Base-by-base conservation (phyloP, 2,113 vertebrate species). In the Eulacestoma nigropectus region DNA sequence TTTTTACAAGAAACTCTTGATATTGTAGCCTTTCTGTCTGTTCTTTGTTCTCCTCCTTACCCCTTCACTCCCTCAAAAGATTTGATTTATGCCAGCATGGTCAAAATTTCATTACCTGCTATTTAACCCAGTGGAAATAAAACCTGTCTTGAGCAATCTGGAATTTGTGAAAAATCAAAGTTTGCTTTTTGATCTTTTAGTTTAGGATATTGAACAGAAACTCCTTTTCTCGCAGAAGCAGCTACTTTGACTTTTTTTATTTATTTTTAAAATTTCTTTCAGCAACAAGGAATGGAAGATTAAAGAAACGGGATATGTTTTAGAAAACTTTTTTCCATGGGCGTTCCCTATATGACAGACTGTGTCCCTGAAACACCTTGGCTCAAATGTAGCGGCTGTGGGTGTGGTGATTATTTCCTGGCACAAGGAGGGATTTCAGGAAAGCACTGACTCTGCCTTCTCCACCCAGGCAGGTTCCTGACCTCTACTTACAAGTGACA, bases 361-460 rank as follows among this genome's bases (percentile, higher is more conserved):
- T 81, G 49, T 96, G 89, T 96, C 96, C 95, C 95, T 95, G 95
- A 78, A 95, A 94, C 90, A 84, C 62, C 96, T 97, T 95, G 94
- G 96, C 97, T 96, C 90, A 68, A 42, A 65, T 91, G 90, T 93
- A 85, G 90, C 81, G 90, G 73, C 74, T 73, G 44, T 94, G 97
- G 96, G 91, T 94, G 95, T 70, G 87, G 96, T 90, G 94, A 95
- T 91, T 92, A 75, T 97, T 98, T 97, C 96, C 97, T 96, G 96
- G 96, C 95, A 93, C 86, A 94, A 96, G 88, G 79, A 94, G 39
- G 59, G 95, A 95, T 93, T 97, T 97, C 94, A 97, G 96, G 97
- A 96, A 97, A 97, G 84, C 65, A 53, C 84, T 97, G 89, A 90
- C 75, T 95, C 86, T 96, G 52, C n/a, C 63, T 97, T 80, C 97